A percentile compares a stretch with the other conserved stretches of the same genome.
These are phyloP conservation scores for Thumatha senex DNA, from an alignment of 2,888 invertebrate genomes.

Conservation along the genomic window DNA sequence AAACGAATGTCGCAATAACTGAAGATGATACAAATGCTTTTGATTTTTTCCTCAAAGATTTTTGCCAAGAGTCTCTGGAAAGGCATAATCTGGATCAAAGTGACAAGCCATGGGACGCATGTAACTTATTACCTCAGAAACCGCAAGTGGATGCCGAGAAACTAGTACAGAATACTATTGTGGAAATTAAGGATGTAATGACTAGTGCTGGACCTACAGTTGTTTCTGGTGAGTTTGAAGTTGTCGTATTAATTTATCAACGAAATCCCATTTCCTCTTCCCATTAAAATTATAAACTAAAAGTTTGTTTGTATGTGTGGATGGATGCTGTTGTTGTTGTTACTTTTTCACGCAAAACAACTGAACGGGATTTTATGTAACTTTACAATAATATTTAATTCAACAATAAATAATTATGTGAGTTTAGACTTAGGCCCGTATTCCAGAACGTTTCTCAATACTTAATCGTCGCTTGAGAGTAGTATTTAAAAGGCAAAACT, in stretches of 20 bases:
- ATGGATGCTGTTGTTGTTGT: too few species aligned
- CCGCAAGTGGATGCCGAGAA: slow-evolving; percentile 42
- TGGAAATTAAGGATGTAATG: slow-evolving; percentile 58
- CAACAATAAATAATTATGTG: too few species aligned
- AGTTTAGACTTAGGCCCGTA: too few species aligned
- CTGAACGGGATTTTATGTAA: too few species aligned
- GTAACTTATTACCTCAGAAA: slow-evolving; percentile 61
- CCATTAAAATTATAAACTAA: too few species aligned
- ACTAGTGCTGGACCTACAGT: slow-evolving; percentile 51
- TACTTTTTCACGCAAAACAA: too few species aligned
- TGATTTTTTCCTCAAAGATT: slow-evolving; percentile 62
- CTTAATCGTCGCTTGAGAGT: too few species aligned
- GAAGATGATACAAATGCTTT: slow-evolving; percentile 49
- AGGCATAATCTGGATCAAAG: slow-evolving; percentile 49
- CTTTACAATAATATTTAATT: too few species aligned
- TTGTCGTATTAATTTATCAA: background rate
- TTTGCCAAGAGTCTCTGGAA: slow-evolving; percentile 56
- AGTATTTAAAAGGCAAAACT: too few species aligned
- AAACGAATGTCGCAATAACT: slow-evolving; percentile 17
- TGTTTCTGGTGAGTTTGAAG: slow-evolving; percentile 54
- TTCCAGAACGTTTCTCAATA: too few species aligned
- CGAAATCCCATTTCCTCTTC: too few species aligned
- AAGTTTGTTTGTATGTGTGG: too few species aligned
- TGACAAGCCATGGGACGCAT: slow-evolving; percentile 69
- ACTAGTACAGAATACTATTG: slow-evolving; percentile 43